A percentile compares a stretch with the other conserved stretches of the same genome.
Conservation (phyloP, 2,888 invertebrate species). For the Habroteleia sp. region DNA sequence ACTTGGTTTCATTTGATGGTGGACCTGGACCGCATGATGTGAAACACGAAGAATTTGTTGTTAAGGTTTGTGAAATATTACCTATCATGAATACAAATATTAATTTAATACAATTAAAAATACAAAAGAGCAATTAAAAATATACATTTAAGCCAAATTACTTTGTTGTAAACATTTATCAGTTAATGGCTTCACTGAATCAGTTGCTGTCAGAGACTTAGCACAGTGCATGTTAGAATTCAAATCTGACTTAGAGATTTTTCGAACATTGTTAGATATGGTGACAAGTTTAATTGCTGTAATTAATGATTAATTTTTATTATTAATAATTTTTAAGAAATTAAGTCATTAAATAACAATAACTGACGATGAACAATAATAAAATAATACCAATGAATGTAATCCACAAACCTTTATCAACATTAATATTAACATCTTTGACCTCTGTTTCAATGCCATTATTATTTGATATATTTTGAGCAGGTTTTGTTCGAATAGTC, state of each 20-base stretch:
- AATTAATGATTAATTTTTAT: conserved; percentile 11
- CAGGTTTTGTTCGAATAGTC: conserved; percentile 48
- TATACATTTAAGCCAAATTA: conserved; percentile 22
- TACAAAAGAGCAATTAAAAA: conserved; percentile 23
- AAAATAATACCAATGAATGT: too few species aligned
- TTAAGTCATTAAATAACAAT: too few species aligned
- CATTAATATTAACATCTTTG: conserved; percentile 44
- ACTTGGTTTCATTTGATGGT: conserved; percentile 66
- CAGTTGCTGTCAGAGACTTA: conserved; percentile 32
- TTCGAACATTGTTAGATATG: conserved; percentile 41
- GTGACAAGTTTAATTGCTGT: conserved; percentile 46
- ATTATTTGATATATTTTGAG: conserved; percentile 43
- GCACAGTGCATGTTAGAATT: conserved; percentile 44
- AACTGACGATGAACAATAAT: too few species aligned
- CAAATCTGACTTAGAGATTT: conserved; percentile 45
- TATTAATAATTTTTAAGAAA: too few species aligned
- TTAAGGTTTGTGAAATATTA: conserved; percentile 21
- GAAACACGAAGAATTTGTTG: conserved; percentile 33
- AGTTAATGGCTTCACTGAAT: conserved; percentile 17
- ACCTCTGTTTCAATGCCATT: conserved; percentile 50
- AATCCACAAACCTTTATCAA: conserved; percentile 57
- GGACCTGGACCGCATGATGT: conserved; percentile 74
- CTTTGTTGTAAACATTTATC: conserved; percentile 47
- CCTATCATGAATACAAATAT: too few species aligned
- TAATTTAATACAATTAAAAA: too few species aligned